Percentiles rank a stretch among this genome's conserved stretches.
phyloP scores from a whole-genome alignment of 2,888 invertebrate species.

The Podabrus alpinus region DNA sequence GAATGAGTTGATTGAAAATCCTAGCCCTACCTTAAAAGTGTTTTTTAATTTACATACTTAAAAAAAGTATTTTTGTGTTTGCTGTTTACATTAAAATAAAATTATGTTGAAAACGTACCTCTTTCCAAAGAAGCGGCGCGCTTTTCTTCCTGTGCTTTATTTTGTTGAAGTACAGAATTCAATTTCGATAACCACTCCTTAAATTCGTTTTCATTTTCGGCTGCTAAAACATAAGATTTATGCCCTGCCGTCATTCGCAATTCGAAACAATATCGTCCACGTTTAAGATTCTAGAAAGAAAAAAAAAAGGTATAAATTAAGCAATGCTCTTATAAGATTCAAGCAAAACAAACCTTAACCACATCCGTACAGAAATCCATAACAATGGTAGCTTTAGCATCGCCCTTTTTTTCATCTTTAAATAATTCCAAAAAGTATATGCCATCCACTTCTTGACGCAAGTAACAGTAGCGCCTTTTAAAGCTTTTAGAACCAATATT shows the following conservation, averaged over 20 bases:
- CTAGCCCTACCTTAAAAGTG: background rate
- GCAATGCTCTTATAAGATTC: background rate
- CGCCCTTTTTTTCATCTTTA: constrained; percentile 90
- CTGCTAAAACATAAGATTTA: constrained; percentile 83
- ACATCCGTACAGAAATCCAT: constrained; percentile 94
- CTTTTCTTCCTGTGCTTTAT: constrained; percentile 80
- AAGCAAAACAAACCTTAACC: constrained; percentile 67
- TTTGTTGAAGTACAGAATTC: constrained; percentile 81
- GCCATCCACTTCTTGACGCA: constrained; percentile 88
- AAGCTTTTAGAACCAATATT: constrained; percentile 92
- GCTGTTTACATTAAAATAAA: background rate
- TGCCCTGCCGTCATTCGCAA: constrained; percentile 83
- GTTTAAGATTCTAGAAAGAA: constrained; percentile 78
- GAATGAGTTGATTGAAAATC: background rate
- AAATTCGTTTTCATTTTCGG: constrained; percentile 82
- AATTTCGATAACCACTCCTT: constrained; percentile 84
- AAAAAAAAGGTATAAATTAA: background rate
- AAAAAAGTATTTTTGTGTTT: background rate
- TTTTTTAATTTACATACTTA: background rate
- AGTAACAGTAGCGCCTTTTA: constrained; percentile 86
- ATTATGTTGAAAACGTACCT: constrained; percentile 43
- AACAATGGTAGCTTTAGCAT: constrained; percentile 89
- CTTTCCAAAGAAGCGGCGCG: constrained; percentile 69
- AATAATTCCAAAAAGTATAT: constrained; percentile 90
- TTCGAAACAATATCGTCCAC: constrained; percentile 86